Evolutionary conservation across 2,888 invertebrate species (phyloP).

Genomic region (Dichetophora obliterata): DNA sequence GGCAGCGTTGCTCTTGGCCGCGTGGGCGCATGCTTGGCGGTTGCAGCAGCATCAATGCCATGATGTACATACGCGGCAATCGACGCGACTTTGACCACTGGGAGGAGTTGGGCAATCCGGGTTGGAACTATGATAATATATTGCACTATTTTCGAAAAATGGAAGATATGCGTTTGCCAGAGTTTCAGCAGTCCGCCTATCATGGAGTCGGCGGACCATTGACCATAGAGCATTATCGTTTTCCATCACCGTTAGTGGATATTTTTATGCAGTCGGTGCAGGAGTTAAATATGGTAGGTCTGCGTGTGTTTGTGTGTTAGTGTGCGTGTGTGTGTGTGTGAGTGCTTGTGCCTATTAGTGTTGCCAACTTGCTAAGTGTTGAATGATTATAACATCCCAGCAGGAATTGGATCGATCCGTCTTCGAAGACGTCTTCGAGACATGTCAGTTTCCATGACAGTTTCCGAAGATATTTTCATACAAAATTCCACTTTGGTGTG

Average conservation of each 20-base stretch:
- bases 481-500: too few relatives aligned
- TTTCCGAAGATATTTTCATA: too few relatives aligned
- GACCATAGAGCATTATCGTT: conserved; percentile 79
- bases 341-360: too few relatives aligned
- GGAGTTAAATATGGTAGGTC: conserved; percentile 73
- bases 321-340: background rate
- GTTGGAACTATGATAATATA: conserved; percentile 84
- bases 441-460: too few relatives aligned
- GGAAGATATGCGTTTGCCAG: conserved; percentile 81
- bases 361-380: too few relatives aligned
- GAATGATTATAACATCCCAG: too few relatives aligned
- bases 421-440: too few relatives aligned
- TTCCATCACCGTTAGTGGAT: conserved; percentile 77
- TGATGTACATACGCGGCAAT: conserved; percentile 90
- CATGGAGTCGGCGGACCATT: conserved; percentile 82
- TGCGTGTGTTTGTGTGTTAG: background rate
- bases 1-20: conserved; percentile 80
- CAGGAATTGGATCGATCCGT: too few relatives aligned
- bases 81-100: conserved; percentile 88
- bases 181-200: conserved; percentile 71
- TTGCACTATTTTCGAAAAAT: conserved; percentile 84
- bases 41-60: conserved; percentile 87
- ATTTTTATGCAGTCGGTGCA: conserved; percentile 79
- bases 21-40: conserved; percentile 86
- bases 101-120: conserved; percentile 79